Evolutionary conservation across 2,113 vertebrate genomes (phyloP).

Genomic region (Aphyosemion australe): DNA sequence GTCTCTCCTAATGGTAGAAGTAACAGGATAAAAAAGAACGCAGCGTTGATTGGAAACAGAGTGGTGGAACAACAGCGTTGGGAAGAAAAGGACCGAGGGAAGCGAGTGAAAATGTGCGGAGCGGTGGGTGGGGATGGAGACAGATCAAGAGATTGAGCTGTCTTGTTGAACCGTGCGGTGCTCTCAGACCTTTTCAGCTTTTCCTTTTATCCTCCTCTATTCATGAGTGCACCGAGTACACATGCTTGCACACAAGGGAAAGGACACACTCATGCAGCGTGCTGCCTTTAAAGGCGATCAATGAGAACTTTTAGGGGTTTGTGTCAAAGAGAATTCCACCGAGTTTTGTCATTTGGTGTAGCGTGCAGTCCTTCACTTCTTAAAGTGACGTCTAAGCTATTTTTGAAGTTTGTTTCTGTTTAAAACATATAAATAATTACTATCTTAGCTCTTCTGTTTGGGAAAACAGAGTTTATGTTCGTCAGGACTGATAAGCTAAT

Average conservation of each 20-base stretch:
- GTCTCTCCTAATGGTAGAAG: background rate
- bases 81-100: slow-evolving; percentile 8
- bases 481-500: too few relatives aligned
- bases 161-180: slow-evolving; percentile 59
- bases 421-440: too few relatives aligned
- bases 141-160: slow-evolving; percentile 67
- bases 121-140: slow-evolving; percentile 25
- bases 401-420: too few relatives aligned
- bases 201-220: slow-evolving; percentile 70
- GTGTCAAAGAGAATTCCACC: slow-evolving; percentile 45
- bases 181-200: slow-evolving; percentile 63
- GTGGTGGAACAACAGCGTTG: background rate
- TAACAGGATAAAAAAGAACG: background rate
- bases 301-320: slow-evolving; percentile 42
- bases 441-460: too few relatives aligned
- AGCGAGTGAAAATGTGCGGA: slow-evolving; percentile 35
- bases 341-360: slow-evolving; percentile 23
- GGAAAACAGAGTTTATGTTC: too few relatives aligned
- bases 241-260: slow-evolving; percentile 48
- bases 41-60: background rate
- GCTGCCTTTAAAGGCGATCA: slow-evolving; percentile 59
- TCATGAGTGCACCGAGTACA: slow-evolving; percentile 51
- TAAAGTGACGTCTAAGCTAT: background rate
- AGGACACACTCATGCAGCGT: slow-evolving; percentile 41
- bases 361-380: slow-evolving; percentile 16